Percentiles rank a stretch among this genome's conserved stretches.
Evolutionary conservation across 2,113 vertebrate genomes (phyloP).

Genomic region (Siphamia tubifer): DNA sequence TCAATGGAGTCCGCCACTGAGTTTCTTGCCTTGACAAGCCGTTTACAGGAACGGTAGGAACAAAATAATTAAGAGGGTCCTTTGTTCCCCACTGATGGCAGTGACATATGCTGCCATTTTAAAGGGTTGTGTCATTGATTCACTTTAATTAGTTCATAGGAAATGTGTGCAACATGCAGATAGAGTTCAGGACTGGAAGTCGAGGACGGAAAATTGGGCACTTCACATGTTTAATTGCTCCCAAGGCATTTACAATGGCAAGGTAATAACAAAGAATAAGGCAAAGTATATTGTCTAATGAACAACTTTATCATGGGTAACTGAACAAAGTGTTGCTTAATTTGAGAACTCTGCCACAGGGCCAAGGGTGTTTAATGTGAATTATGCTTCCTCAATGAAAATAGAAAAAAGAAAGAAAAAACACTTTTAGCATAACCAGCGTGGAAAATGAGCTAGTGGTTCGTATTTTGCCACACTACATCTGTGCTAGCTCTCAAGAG

Average conservation of each 20-base stretch:
- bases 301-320: conserved; percentile 67
- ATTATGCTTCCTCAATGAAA: conserved; percentile 51
- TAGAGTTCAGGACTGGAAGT: conserved; percentile 68
- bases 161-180: conserved; percentile 71
- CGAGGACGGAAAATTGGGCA: conserved; percentile 71
- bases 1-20: conserved; percentile 48
- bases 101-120: conserved; percentile 75
- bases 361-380: conserved; percentile 57
- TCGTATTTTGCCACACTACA: conserved; percentile 8
- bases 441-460: conserved; percentile 19
- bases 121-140: conserved; percentile 79
- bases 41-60: conserved; percentile 71
- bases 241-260: conserved; percentile 67
- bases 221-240: conserved; percentile 79
- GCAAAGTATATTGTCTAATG: conserved; percentile 68
- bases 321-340: conserved; percentile 69
- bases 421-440: conserved; percentile 33
- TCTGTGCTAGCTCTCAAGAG: conserved; percentile 2
- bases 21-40: conserved; percentile 68
- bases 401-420: background rate
- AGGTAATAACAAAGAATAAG: conserved; percentile 69
- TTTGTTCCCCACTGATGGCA: conserved; percentile 73
- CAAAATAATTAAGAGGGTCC: conserved; percentile 82
- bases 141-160: conserved; percentile 80
- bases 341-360: conserved; percentile 68